Percentiles rank a stretch among this genome's conserved stretches.
These are phyloP conservation scores for Paralichthys olivaceus DNA, from an alignment of 2,113 vertebrate species.

Conservation along the genomic window DNA sequence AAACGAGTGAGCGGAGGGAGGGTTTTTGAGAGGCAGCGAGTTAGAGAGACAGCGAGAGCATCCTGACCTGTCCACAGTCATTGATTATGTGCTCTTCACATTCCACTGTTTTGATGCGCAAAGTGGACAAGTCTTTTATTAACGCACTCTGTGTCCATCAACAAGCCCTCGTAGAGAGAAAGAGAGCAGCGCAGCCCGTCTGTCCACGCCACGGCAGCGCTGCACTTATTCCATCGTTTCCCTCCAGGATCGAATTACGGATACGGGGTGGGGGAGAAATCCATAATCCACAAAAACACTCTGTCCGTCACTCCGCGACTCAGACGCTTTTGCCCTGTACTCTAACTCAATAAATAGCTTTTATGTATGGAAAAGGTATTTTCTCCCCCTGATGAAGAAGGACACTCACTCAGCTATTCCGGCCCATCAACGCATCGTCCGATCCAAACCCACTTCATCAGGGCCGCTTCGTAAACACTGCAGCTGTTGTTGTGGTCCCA, in stretches of 20 bases:
- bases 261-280: conserved; percentile 69
- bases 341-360: conserved; percentile 87
- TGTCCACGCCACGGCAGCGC: conserved; percentile 64
- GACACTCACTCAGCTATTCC: conserved; percentile 67
- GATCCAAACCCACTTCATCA: conserved; percentile 76
- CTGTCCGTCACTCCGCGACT: conserved; percentile 77
- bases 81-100: conserved; percentile 78
- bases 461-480: conserved; percentile 47
- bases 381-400: conserved; percentile 72
- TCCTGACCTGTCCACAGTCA: conserved; percentile 72
- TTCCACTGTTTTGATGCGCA: conserved; percentile 80
- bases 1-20: conserved; percentile 1
- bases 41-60: conserved; percentile 48
- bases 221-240: conserved; percentile 78
- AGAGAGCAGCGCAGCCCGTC: conserved; percentile 60
- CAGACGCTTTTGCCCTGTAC: conserved; percentile 79
- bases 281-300: conserved; percentile 82
- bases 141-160: conserved; percentile 84
- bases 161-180: conserved; percentile 63
- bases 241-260: conserved; percentile 79
- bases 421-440: conserved; percentile 56
- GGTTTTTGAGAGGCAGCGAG: conserved; percentile 27
- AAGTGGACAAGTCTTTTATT: conserved; percentile 84
- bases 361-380: conserved; percentile 83
- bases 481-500: conserved; percentile 50